These are phyloP conservation scores for Acrocephalus kingi DNA, from an alignment of 2,113 vertebrate genomes.

Conservation along the genomic window DNA sequence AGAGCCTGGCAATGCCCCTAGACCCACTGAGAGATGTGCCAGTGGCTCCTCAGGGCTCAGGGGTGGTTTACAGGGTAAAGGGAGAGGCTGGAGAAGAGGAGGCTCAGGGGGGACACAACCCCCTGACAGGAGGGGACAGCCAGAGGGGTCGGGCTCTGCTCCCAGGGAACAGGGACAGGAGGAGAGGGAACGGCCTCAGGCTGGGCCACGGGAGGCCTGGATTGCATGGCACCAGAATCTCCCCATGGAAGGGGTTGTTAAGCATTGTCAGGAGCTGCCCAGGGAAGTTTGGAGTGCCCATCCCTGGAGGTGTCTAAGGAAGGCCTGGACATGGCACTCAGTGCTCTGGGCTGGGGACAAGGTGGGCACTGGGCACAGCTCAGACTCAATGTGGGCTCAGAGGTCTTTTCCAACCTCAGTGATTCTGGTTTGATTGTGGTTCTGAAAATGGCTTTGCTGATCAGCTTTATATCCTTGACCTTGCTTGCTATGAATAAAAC, in stretches of 20 bases:
- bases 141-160: fast-evolving
- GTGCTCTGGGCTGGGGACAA: not conserved
- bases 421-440: not conserved
- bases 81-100: not conserved
- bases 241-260: not conserved
- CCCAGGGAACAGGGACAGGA: not conserved
- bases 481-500: not conserved
- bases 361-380: fast-evolving
- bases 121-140: not conserved
- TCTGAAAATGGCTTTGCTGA: not conserved
- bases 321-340: fast-evolving
- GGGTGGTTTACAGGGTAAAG: not conserved
- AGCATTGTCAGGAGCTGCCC: not conserved
- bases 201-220: not conserved
- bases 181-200: fast-evolving
- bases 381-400: fast-evolving
- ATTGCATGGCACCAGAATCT: fast-evolving
- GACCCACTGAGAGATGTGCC: not conserved
- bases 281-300: not conserved
- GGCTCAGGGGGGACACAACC: not conserved
- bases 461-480: not conserved
- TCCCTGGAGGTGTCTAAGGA: not conserved
- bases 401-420: fast-evolving
- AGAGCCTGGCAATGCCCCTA: fast-evolving
- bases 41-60: not conserved